Percentiles rank a stretch among this genome's conserved stretches.
Evolutionary conservation across 1,140 invertebrate species (phyloP).

Genomic region (Lasaia peninsularis): DNA sequence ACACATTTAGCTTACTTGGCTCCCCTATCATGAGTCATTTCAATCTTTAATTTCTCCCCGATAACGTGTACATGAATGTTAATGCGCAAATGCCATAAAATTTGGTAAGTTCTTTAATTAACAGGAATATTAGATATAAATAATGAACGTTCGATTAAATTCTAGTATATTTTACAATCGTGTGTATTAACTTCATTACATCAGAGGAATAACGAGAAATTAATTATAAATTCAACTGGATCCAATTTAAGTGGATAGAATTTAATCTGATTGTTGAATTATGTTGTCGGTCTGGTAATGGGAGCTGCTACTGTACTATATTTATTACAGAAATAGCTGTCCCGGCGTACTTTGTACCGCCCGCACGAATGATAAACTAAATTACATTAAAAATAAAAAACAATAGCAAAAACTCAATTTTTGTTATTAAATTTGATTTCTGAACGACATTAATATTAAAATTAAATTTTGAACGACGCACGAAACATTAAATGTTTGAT

Average conservation of each 20-base stretch:
- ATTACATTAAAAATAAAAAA: too few species aligned
- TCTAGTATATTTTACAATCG: constrained; percentile 14
- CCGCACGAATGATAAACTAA: too few species aligned
- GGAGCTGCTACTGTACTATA: constrained; percentile 10
- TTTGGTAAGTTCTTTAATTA: constrained; percentile 47
- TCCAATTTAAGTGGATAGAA: constrained; percentile 27
- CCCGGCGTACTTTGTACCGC: too few species aligned
- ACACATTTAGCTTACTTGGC: too few species aligned
- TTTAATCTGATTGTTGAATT: constrained; percentile 27
- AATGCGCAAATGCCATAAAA: constrained; percentile 56
- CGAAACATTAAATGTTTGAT: too few species aligned
- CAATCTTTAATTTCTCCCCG: constrained; percentile 60
- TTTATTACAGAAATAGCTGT: constrained; percentile 15
- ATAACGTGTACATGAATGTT: constrained; percentile 59
- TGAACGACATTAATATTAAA: too few species aligned
- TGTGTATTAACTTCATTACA: constrained; percentile 14
- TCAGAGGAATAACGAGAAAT: constrained; percentile 21
- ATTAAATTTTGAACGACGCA: too few species aligned
- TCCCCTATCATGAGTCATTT: too few species aligned
- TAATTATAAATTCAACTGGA: constrained; percentile 23
- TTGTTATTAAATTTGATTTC: too few species aligned
- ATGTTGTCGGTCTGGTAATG: constrained; percentile 19
- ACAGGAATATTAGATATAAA: constrained; percentile 17
- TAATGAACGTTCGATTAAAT: constrained; percentile 17
- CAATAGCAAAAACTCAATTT: too few species aligned